These are phyloP conservation scores for Aythya baeri DNA, from an alignment of 2,113 vertebrate genomes.

Conservation along the genomic window DNA sequence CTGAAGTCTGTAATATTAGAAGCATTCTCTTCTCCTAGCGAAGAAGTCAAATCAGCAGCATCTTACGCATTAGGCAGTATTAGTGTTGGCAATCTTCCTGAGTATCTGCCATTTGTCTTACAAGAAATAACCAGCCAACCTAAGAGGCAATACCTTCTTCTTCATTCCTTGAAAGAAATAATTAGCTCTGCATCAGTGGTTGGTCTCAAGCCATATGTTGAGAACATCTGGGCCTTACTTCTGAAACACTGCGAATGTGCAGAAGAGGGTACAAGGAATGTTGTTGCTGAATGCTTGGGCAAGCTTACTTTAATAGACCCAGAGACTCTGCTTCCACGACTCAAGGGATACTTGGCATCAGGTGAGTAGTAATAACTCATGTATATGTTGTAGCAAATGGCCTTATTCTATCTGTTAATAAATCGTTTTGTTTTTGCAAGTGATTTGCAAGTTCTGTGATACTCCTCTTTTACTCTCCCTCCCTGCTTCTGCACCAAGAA, in stretches of 20 bases:
- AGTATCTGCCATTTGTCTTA: conserved; percentile 97
- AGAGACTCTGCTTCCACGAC: conserved; percentile 93
- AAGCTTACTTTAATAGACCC: conserved; percentile 97
- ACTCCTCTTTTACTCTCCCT: neutral
- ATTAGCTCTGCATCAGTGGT: conserved; percentile 95
- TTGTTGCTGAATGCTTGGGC: conserved; percentile 97
- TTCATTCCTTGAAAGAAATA: conserved; percentile 98
- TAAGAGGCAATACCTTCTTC: conserved; percentile 95
- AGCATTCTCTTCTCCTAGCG: conserved; percentile 96
- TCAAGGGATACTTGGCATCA: conserved; percentile 96
- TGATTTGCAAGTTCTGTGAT: neutral
- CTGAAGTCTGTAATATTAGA: conserved; percentile 97
- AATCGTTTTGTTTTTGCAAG: neutral
- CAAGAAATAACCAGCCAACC: conserved; percentile 98
- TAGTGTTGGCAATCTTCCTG: conserved; percentile 96
- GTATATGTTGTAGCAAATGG: neutral
- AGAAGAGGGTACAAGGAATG: conserved; percentile 97
- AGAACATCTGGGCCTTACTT: conserved; percentile 94
- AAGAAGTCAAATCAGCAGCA: conserved; percentile 97
- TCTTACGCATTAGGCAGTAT: conserved; percentile 97
- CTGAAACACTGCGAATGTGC: conserved; percentile 97
- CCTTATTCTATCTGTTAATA: neutral
- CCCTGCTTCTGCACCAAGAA: neutral
- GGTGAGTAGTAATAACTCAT: conserved; percentile 74
- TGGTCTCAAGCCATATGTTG: conserved; percentile 96